Conservation (phyloP, 2,113 vertebrate genomes). For the Prionailurus bengalensis region DNA sequence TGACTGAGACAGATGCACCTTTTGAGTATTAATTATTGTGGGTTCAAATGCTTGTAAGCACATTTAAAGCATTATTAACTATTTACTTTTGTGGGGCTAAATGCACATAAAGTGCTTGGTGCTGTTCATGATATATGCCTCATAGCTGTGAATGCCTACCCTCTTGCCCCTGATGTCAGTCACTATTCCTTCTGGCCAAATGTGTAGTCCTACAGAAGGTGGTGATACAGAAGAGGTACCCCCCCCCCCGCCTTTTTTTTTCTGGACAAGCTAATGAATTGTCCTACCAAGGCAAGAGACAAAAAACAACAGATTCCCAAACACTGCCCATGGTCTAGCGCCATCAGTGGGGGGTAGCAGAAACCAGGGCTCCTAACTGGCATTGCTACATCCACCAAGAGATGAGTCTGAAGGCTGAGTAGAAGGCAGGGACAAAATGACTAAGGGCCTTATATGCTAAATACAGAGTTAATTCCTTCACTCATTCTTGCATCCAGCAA, state of each 20-base stretch:
- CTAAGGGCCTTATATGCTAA: not conserved
- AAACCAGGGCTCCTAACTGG: not conserved
- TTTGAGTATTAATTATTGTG: not conserved
- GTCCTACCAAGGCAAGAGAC: not conserved
- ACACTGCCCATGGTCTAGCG: not conserved
- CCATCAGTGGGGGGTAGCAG: not conserved
- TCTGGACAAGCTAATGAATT: not conserved
- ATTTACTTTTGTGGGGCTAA: not conserved
- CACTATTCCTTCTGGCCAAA: not conserved
- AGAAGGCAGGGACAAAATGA: not conserved
- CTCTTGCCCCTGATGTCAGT: not conserved
- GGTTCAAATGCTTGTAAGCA: not conserved
- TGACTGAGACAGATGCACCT: not conserved
- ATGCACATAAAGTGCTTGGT: not conserved
- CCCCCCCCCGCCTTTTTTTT: not conserved
- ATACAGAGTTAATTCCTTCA: not conserved
- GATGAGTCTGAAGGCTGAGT: not conserved
- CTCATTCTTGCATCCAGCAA: not conserved
- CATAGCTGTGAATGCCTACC: not conserved
- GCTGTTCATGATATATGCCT: too few relatives aligned
- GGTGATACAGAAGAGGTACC: not conserved
- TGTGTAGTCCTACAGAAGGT: accelerated
- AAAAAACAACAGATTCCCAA: not conserved
- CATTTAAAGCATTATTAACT: not conserved
- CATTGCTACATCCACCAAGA: not conserved